Base-by-base conservation (phyloP, 2,888 invertebrate species). In the Chorisops tibialis region DNA sequence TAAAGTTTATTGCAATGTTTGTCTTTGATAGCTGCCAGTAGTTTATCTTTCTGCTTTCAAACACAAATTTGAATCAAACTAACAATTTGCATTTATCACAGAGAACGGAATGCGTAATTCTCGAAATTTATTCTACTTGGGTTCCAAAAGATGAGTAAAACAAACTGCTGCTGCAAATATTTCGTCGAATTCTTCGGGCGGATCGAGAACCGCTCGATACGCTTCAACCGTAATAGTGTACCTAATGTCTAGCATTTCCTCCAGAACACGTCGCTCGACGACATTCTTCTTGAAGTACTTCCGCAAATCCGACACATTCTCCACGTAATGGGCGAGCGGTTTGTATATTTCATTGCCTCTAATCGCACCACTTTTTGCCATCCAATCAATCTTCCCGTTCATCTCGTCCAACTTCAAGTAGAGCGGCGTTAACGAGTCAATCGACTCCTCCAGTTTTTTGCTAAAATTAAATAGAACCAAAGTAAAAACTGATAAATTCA, bases 271-370 rank as follows among this genome's bases (percentile, higher is more conserved):
- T 9, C 45, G 43, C n/a, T 56, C 43, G 24, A 18, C 19, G 7
- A 18, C 24, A 30, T 12, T 18, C 18, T 30, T 38, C 21, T 45
- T 43, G 16, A 56, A 56, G 4, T 12, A 24, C 14, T n/a, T 16
- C 6, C 56, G 12, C 43, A 38, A 18, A 19, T 56, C 56, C 3
- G 18, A 9, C 4, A 56, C 56, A 4, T 12, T 56, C 30, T 56
- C 30, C 7, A 56, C 14, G 21, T 56, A 56, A 11, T 18, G n/a
- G n/a, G n/a, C 11, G 2, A 56, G 22, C 14, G 56, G 56, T 18
- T 56, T 22, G 30, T 43, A 56, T 2, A 56, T 56, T 7, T 43
- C 45, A 45, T 56, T 16, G 5, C 56, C 56, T 45, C 16, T 21
- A 16, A 56, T 45, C 30, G 18, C 9, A 4, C 24, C 43, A 7